A percentile compares a stretch with the other conserved stretches of the same genome.
Evolutionary conservation across 2,888 invertebrate species (phyloP).

Genomic region (Argynnis bischoffii): DNA sequence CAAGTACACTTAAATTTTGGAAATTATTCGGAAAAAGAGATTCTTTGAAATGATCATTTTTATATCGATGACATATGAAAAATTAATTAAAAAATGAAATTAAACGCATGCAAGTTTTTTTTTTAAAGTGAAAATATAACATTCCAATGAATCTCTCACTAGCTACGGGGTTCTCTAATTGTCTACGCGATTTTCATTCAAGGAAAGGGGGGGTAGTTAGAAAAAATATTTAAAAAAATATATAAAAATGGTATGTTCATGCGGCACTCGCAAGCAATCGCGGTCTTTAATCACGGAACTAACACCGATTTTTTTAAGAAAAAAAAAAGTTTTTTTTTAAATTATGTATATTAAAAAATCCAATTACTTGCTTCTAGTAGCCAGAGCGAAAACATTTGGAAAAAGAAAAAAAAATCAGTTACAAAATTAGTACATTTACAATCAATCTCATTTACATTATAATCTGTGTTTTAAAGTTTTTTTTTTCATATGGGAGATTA

Average conservation of each 20-base stretch:
- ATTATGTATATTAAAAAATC: slow-evolving; percentile 51
- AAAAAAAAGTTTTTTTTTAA: slow-evolving; percentile 39
- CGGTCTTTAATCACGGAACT: slow-evolving; percentile 56
- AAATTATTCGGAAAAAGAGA: slow-evolving; percentile 61
- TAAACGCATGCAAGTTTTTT: slow-evolving; percentile 37
- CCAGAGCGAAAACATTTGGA: slow-evolving; percentile 78
- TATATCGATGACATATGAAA: slow-evolving; percentile 26
- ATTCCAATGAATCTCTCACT: slow-evolving; percentile 77
- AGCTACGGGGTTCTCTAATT: slow-evolving; percentile 69
- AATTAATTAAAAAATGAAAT: slow-evolving; percentile 27
- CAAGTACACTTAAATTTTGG: slow-evolving; percentile 71
- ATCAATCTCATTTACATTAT: slow-evolving; percentile 19
- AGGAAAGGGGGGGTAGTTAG: slow-evolving; percentile 53
- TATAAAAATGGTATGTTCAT: slow-evolving; percentile 54
- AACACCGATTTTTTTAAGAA: slow-evolving; percentile 62
- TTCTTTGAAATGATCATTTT: slow-evolving; percentile 68
- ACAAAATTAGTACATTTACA: slow-evolving; percentile 55
- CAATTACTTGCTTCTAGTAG: slow-evolving; percentile 82
- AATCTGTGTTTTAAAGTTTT: no score
- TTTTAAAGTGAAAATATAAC: slow-evolving; percentile 32
- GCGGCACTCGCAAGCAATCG: slow-evolving; percentile 66
- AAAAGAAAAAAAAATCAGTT: slow-evolving; percentile 53
- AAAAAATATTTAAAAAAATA: slow-evolving; percentile 45
- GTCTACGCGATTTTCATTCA: slow-evolving; percentile 71
- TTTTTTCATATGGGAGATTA: no score